phyloP scores from a whole-genome alignment of 1,140 invertebrate genomes.

The Bicyclus anynana region DNA sequence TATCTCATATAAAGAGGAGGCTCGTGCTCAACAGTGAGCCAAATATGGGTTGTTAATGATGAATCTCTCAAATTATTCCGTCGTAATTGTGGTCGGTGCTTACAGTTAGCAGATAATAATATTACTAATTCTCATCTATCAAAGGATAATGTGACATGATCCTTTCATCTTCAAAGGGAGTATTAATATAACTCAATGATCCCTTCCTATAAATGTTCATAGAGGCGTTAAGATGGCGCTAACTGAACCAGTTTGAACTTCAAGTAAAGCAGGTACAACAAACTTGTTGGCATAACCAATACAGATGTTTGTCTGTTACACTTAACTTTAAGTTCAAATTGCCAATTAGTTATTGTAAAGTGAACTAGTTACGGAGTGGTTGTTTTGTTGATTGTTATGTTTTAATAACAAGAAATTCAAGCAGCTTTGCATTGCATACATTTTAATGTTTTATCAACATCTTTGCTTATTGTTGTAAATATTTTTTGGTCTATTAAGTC shows the following conservation, averaged over 20 bases:
- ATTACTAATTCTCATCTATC: background rate
- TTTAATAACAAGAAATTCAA: background rate
- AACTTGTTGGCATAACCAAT: slow-evolving; percentile 49
- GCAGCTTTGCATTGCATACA: background rate
- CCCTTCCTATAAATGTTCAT: slow-evolving; percentile 30
- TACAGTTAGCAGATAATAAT: too few relatives aligned
- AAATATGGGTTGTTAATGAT: too few relatives aligned
- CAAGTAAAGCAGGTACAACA: slow-evolving; percentile 41
- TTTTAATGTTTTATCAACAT: too few relatives aligned
- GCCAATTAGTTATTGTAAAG: slow-evolving; percentile 23
- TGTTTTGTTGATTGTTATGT: background rate
- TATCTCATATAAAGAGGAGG: too few relatives aligned
- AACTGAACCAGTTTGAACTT: slow-evolving; percentile 54
- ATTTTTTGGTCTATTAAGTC: too few relatives aligned
- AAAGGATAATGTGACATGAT: slow-evolving; percentile 13
- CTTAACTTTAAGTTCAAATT: slow-evolving; percentile 22
- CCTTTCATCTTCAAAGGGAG: slow-evolving; percentile 14
- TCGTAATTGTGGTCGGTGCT: too few relatives aligned
- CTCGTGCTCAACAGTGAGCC: too few relatives aligned
- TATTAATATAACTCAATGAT: slow-evolving; percentile 41
- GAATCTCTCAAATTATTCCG: too few relatives aligned
- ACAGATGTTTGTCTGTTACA: slow-evolving; percentile 27
- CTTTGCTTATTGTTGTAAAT: too few relatives aligned
- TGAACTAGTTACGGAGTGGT: slow-evolving; percentile 10
- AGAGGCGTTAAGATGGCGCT: slow-evolving; percentile 44